Conservation (phyloP, 2,113 vertebrate species). For the Strix aluco region DNA sequence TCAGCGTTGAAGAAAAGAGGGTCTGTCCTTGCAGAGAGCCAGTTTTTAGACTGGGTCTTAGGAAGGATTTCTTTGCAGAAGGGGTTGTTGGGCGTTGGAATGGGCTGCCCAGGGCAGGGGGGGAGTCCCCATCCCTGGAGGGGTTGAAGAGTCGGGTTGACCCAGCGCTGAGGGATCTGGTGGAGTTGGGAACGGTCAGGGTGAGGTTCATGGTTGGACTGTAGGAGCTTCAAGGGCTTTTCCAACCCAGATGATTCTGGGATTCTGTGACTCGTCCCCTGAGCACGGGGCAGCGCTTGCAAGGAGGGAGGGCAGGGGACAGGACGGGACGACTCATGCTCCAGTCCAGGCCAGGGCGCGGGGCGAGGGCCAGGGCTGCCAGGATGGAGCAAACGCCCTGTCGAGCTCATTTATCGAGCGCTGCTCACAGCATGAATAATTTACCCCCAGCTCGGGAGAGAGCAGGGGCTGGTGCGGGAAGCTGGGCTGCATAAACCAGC, state of each 20-base stretch:
- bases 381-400: background rate
- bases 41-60: too few relatives aligned
- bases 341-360: fast-evolving
- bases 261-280: background rate
- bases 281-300: fast-evolving
- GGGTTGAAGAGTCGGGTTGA: too few relatives aligned
- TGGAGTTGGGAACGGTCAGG: too few relatives aligned
- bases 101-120: too few relatives aligned
- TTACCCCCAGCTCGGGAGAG: background rate
- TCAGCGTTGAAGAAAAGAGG: too few relatives aligned
- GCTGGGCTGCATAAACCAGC: background rate
- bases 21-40: background rate
- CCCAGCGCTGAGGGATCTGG: too few relatives aligned
- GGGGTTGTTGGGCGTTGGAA: too few relatives aligned
- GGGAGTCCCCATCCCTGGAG: too few relatives aligned
- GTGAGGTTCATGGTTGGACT: too few relatives aligned
- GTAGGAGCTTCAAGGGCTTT: too few relatives aligned
- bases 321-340: background rate
- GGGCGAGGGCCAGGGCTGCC: background rate
- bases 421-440: background rate
- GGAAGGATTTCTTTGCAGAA: too few relatives aligned
- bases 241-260: too few relatives aligned
- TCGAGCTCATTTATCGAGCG: background rate
- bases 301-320: background rate
- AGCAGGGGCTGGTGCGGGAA: background rate